Base-by-base conservation (phyloP, 2,797 vertebrate genomes). In the Setipinna tenuifilis region DNA sequence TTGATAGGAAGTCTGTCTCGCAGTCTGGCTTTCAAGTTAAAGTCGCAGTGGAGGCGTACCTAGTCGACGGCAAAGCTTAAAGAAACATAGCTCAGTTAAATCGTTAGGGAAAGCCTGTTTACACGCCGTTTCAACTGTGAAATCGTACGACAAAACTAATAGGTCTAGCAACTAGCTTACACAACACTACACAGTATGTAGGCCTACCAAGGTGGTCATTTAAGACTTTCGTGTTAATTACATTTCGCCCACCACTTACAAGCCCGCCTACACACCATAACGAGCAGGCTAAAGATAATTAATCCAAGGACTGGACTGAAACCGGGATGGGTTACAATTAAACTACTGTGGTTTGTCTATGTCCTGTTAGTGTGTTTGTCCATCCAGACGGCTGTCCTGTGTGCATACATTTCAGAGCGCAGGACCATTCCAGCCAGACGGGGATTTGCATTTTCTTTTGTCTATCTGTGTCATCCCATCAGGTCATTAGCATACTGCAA, bases 1-100 rank as follows among this genome's bases (percentile, higher is more conserved):
- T 68, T 19, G 2, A 46, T 82, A 86, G 88, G 95, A 94, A 92
- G 95, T 95, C 94, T 84, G 89, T 91, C 90, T 91, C 91, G 89
- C 89, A 83, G 88, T 88, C 91, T 88, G 87, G 86, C 86, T 71
- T 83, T 78, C 71, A 78, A 78, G 71, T 78, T 41, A 44, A 78
- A 44, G 35, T 78, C 31, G 35, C 71, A 44, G 71, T 41, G 31
- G 17, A 44, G 71, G 31, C 17, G 17, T 1, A 44, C 19, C 61
- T 25, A 25, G 35, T 35, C 31, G 19, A 78, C 31, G 9, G 31
- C 6, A 78, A 78, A 19, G 28, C 17, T 41, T 41, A 44, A n/a
- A 6, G 31, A 41, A 59, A 19, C 19, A 21, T 59, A 6, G 19
- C 58, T 7, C 9, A 54, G 9, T 54, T 54, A 54, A 10, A 54